Evolutionary conservation across 1,140 invertebrate species (phyloP).

Genomic region (Bradynema listronoti): DNA sequence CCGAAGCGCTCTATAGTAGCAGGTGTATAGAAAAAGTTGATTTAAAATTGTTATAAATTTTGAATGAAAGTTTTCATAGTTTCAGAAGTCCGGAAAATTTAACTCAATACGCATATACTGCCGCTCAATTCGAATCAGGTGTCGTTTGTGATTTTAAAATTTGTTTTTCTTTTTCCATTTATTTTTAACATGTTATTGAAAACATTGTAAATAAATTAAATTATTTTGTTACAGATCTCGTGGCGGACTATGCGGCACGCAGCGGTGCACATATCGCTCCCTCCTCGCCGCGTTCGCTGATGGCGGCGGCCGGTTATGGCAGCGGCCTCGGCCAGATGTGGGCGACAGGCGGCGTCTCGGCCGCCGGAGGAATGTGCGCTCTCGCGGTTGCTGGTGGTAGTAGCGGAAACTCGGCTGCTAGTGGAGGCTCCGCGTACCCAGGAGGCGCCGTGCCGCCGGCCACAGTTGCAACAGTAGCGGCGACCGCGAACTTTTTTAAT

Average conservation of each 20-base stretch:
- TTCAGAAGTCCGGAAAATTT: conserved; percentile 16
- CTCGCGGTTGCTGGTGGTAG: neutral
- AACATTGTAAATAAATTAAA: no score
- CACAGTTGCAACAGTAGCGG: conserved; percentile 7
- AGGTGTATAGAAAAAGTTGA: neutral
- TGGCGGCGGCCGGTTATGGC: conserved; percentile 9
- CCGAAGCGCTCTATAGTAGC: conserved; percentile 58
- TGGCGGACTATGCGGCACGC: no score
- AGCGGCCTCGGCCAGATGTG: no score
- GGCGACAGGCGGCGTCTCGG: conserved; percentile 13
- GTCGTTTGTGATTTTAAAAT: neutral
- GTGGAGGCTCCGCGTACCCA: conserved; percentile 6
- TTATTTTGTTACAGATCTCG: no score
- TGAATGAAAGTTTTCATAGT: conserved; percentile 1
- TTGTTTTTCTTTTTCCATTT: no score
- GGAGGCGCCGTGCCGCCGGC: conserved; percentile 6
- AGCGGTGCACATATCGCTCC: no score
- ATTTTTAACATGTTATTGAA: no score
- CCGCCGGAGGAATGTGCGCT: conserved; percentile 2
- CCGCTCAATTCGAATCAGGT: conserved; percentile 20
- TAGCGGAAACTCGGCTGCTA: no score
- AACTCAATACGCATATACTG: conserved; percentile 12
- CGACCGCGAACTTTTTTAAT: conserved; percentile 19
- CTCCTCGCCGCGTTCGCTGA: no score
- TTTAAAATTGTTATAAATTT: neutral